phyloP scores from a whole-genome alignment of 2,797 vertebrate species.

The Argyrosomus regius region DNA sequence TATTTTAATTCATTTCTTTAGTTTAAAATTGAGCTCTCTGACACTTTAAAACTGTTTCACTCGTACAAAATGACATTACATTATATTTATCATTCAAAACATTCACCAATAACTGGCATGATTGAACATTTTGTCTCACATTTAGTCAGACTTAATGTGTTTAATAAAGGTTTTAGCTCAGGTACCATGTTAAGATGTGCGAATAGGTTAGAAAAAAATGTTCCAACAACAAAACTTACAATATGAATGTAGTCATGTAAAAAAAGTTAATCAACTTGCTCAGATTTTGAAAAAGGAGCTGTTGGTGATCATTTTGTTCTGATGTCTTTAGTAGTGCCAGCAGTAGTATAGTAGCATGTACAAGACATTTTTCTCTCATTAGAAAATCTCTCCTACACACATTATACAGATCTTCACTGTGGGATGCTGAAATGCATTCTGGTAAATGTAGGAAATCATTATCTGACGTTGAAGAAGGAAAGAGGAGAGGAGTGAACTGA shows the following conservation, averaged over 20 bases:
- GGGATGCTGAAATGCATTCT: slow-evolving; percentile 17
- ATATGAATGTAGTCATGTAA: background rate
- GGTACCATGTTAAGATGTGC: background rate
- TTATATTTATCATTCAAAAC: background rate
- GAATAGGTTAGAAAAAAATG: background rate
- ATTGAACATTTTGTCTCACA: background rate
- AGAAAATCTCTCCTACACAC: background rate
- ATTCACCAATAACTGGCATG: background rate
- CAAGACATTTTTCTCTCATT: background rate
- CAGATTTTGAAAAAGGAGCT: background rate
- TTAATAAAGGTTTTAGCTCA: background rate
- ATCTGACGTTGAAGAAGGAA: slow-evolving; percentile 3
- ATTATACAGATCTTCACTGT: slow-evolving; percentile 2
- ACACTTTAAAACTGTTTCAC: background rate
- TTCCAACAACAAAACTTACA: background rate
- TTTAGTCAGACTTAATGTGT: background rate
- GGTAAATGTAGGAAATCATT: slow-evolving; percentile 16
- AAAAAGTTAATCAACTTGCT: background rate
- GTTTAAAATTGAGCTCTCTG: background rate
- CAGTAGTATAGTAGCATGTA: no score
- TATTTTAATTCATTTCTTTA: background rate
- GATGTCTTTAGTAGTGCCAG: background rate
- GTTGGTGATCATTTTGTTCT: background rate
- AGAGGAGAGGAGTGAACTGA: background rate
- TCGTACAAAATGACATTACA: background rate